These are phyloP conservation scores for Sceloporus undulatus DNA, from an alignment of 2,113 vertebrate genomes.

Conservation along the genomic window DNA sequence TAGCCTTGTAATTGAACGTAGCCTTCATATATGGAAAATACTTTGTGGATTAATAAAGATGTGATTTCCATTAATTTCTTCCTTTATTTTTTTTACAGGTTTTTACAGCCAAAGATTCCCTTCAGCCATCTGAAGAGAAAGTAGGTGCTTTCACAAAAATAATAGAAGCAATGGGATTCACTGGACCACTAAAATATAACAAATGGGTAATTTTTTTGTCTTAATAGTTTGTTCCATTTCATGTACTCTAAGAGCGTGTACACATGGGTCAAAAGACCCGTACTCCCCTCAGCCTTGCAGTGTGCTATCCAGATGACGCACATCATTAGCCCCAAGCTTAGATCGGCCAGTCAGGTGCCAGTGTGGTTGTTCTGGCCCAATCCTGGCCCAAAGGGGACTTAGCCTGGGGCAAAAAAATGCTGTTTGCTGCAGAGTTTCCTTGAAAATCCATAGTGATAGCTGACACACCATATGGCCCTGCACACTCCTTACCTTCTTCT, in stretches of 20 bases:
- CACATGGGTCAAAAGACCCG: not conserved
- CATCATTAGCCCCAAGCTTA: too few relatives aligned
- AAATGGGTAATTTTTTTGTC: conserved; percentile 90
- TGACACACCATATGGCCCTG: too few relatives aligned
- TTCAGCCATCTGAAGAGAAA: conserved; percentile 87
- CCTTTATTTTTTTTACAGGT: conserved; percentile 73
- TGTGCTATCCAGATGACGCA: too few relatives aligned
- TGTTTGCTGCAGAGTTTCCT: too few relatives aligned
- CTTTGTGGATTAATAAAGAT: not conserved
- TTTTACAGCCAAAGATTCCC: conserved; percentile 81
- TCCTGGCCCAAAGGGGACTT: too few relatives aligned
- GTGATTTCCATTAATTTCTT: conserved; percentile 16
- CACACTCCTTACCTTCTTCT: too few relatives aligned
- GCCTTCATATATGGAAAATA: not conserved
- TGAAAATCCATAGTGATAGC: too few relatives aligned
- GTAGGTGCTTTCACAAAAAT: conserved; percentile 92
- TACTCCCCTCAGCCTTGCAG: too few relatives aligned
- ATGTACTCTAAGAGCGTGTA: not conserved
- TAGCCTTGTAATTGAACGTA: not conserved
- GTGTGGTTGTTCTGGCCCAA: too few relatives aligned
- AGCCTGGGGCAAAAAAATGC: too few relatives aligned
- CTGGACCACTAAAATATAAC: conserved; percentile 95
- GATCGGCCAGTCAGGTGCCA: too few relatives aligned
- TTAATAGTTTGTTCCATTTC: conserved; percentile 18
- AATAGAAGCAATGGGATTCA: conserved; percentile 97